Conservation (phyloP, 1,140 invertebrate genomes). For the Sipha flava region DNA sequence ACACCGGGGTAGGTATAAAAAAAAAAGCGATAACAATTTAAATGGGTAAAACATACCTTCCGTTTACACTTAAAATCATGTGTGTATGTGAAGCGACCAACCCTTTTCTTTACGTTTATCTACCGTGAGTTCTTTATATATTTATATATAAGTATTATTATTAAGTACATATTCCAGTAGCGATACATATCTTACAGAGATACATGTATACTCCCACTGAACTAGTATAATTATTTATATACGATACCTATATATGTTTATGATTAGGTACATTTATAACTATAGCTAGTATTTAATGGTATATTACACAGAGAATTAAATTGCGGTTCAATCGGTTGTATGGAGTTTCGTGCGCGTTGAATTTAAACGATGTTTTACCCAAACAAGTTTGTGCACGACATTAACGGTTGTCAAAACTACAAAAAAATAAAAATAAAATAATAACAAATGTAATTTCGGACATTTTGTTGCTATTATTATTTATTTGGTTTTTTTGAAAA, state of each 20-base stretch:
- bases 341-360: neutral
- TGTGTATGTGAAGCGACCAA: no score
- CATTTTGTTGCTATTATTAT: neutral
- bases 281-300: no score
- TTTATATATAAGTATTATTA: no score
- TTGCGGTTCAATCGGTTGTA: neutral
- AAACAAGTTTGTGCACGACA: neutral
- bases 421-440: neutral
- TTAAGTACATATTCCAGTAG: no score
- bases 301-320: neutral
- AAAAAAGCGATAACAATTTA: neutral
- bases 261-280: neutral
- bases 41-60: neutral
- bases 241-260: neutral
- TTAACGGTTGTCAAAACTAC: neutral
- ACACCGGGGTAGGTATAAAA: neutral
- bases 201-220: no score
- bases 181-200: no score
- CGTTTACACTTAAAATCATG: neutral
- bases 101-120: no score
- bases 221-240: neutral
- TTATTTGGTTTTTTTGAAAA: neutral
- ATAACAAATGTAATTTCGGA: neutral
- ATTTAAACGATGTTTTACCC: neutral
- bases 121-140: no score